Percentiles rank a stretch among this genome's conserved stretches.
Evolutionary conservation across 2,888 invertebrate genomes (phyloP).

Genomic region (Apamea epomidion): DNA sequence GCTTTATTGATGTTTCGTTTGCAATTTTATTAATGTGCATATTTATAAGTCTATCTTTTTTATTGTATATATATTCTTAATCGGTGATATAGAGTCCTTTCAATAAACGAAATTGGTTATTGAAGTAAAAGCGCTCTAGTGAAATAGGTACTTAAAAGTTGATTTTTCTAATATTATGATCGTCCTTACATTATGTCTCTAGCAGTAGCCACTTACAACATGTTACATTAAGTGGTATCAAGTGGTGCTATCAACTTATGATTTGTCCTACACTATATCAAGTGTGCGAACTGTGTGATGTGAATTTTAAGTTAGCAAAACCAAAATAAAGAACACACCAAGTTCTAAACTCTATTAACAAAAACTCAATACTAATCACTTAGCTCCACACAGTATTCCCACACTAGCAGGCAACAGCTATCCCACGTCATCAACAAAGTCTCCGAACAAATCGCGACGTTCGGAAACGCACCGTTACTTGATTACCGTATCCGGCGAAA

Average conservation of each 20-base stretch:
- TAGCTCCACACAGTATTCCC: slow-evolving; percentile 38
- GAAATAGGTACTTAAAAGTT: neutral
- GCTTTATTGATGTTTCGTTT: slow-evolving; percentile 32
- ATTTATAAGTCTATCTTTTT: slow-evolving; percentile 5
- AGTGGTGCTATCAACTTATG: neutral
- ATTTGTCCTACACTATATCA: neutral
- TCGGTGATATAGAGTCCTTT: neutral
- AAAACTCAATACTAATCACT: slow-evolving; percentile 14
- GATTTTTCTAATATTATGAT: neutral
- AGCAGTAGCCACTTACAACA: neutral
- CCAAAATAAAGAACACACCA: neutral
- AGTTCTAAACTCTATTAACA: neutral
- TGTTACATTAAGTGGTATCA: neutral
- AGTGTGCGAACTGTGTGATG: neutral
- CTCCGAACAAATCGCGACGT: slow-evolving; percentile 34
- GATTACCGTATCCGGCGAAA: slow-evolving; percentile 60
- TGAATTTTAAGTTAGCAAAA: neutral
- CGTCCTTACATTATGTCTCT: too few relatives aligned
- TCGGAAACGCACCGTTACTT: slow-evolving; percentile 59
- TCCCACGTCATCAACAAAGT: slow-evolving; percentile 36
- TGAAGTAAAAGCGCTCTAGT: neutral
- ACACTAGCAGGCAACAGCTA: slow-evolving; percentile 40
- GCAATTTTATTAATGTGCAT: slow-evolving; percentile 17
- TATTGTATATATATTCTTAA: neutral
- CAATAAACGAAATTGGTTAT: neutral